These are phyloP conservation scores for Babylonia areolata DNA, from an alignment of 1,140 invertebrate species.

Conservation along the genomic window DNA sequence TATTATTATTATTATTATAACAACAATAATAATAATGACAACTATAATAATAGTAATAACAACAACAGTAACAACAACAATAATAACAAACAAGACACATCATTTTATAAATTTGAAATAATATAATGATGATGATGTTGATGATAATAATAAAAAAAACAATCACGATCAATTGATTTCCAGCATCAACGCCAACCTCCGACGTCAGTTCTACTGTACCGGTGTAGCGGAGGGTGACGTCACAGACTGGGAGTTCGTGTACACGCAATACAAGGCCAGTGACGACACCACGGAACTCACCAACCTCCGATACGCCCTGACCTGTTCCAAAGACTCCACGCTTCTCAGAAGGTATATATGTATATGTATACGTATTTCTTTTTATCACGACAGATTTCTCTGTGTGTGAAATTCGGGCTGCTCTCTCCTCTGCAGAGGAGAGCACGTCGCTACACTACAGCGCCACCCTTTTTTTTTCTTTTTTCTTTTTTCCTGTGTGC, in stretches of 20 bases:
- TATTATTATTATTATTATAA: too few relatives aligned
- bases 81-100: too few relatives aligned
- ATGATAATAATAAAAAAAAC: too few relatives aligned
- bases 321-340: slow-evolving; percentile 78
- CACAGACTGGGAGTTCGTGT: slow-evolving; percentile 86
- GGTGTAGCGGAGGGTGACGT: slow-evolving; percentile 84
- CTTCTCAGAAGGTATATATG: slow-evolving; percentile 61
- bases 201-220: slow-evolving; percentile 83
- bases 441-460: too few relatives aligned
- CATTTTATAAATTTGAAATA: too few relatives aligned
- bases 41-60: too few relatives aligned
- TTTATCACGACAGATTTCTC: not conserved
- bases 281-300: slow-evolving; percentile 75
- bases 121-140: too few relatives aligned
- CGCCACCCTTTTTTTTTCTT: too few relatives aligned
- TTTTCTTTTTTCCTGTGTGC: not conserved
- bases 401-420: not conserved
- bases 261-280: slow-evolving; percentile 82
- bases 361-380: not conserved
- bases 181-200: slow-evolving; percentile 87
- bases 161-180: too few relatives aligned
- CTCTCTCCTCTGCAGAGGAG: too few relatives aligned
- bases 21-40: too few relatives aligned
- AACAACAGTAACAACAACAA: too few relatives aligned
- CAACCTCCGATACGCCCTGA: slow-evolving; percentile 83